phyloP scores from a whole-genome alignment of 2,113 vertebrate genomes.

The Acanthochromis polyacanthus region DNA sequence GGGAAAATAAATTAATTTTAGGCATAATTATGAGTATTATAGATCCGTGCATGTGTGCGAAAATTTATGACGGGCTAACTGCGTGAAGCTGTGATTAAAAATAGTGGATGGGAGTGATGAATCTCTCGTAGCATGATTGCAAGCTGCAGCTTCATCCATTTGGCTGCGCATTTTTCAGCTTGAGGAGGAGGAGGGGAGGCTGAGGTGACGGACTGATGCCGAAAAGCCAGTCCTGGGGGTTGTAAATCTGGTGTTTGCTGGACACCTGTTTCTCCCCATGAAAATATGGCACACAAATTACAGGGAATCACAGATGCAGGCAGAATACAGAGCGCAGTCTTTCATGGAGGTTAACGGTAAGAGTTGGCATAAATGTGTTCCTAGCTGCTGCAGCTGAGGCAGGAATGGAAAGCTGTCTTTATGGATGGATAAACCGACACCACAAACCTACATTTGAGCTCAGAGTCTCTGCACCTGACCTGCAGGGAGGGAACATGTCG shows the following conservation, averaged over 20 bases:
- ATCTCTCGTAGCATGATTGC: slow-evolving; percentile 37
- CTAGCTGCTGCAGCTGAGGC: not conserved
- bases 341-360: not conserved
- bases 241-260: slow-evolving; percentile 34
- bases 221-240: slow-evolving; percentile 3
- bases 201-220: slow-evolving; percentile 10
- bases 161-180: slow-evolving; percentile 27
- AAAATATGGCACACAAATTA: slow-evolving; percentile 34
- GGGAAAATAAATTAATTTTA: slow-evolving; percentile 59
- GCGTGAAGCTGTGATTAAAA: slow-evolving; percentile 46
- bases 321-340: slow-evolving; percentile 2
- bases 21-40: slow-evolving; percentile 58
- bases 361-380: not conserved
- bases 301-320: not conserved
- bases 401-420: not conserved
- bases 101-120: slow-evolving; percentile 35
- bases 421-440: not conserved
- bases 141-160: slow-evolving; percentile 36
- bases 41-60: slow-evolving; percentile 16
- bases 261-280: slow-evolving; percentile 22
- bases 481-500: too few species aligned
- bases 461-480: not conserved
- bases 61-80: slow-evolving; percentile 41
- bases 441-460: not conserved
- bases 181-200: slow-evolving; percentile 2